These are phyloP conservation scores for Cephus spinipes DNA, from an alignment of 2,888 invertebrate species.

Conservation along the genomic window DNA sequence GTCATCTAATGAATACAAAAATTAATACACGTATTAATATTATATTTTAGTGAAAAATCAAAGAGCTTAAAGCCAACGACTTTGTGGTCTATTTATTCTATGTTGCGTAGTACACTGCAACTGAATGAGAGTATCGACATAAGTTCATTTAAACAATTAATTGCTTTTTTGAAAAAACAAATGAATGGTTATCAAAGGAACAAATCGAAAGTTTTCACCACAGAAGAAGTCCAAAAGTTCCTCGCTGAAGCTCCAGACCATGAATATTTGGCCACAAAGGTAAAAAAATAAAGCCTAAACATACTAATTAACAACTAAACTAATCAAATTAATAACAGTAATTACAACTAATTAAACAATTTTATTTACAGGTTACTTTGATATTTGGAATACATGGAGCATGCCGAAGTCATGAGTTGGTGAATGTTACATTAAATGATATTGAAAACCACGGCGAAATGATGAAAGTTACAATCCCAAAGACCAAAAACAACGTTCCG, in stretches of 20 bases:
- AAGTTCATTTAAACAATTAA: slow-evolving; percentile 7
- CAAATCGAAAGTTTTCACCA: slow-evolving; percentile 22
- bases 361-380: slow-evolving; percentile 9
- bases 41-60: slow-evolving; percentile 22
- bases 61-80: slow-evolving; percentile 22
- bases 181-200: slow-evolving; percentile 21
- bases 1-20: too few relatives aligned
- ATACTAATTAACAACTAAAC: slow-evolving; percentile 6
- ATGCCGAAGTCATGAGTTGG: slow-evolving; percentile 17
- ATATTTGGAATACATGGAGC: slow-evolving; percentile 26
- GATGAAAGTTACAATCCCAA: slow-evolving; percentile 18
- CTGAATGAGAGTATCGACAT: slow-evolving; percentile 21
- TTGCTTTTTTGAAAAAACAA: slow-evolving; percentile 19
- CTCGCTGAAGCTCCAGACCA: slow-evolving; percentile 32
- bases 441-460: slow-evolving; percentile 24
- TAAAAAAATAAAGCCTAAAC: slow-evolving; percentile 10
- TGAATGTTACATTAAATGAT: slow-evolving; percentile 14
- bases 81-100: slow-evolving; percentile 22
- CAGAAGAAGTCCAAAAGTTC: slow-evolving; percentile 23
- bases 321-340: neutral
- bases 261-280: slow-evolving; percentile 33
- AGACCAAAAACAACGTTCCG: slow-evolving; percentile 16
- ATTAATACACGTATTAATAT: too few relatives aligned
- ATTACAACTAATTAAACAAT: neutral
- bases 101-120: slow-evolving; percentile 22